phyloP scores from a whole-genome alignment of 2,888 invertebrate species.

The Tuta absoluta region DNA sequence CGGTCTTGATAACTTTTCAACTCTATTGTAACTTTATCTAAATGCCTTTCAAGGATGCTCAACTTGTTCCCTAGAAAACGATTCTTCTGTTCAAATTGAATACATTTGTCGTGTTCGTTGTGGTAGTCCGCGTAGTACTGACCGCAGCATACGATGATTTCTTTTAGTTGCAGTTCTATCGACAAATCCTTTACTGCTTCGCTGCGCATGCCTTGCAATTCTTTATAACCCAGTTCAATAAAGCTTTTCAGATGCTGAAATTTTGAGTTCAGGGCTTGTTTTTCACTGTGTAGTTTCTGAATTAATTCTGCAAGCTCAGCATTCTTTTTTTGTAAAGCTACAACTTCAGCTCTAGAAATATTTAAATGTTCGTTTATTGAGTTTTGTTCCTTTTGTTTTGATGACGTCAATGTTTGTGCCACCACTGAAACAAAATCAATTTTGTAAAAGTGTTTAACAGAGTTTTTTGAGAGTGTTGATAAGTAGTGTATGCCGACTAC shows the following conservation, averaged over 20 bases:
- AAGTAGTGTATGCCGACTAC: no score
- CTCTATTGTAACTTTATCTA: slow-evolving; percentile 45
- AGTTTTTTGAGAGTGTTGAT: no score
- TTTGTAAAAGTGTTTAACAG: no score
- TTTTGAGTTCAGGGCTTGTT: slow-evolving; percentile 45
- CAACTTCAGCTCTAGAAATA: slow-evolving; percentile 45
- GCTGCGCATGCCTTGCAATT: slow-evolving; percentile 49
- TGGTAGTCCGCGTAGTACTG: slow-evolving; percentile 54
- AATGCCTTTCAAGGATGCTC: slow-evolving; percentile 49
- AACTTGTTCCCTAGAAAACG: slow-evolving; percentile 55
- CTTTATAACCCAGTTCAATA: slow-evolving; percentile 53
- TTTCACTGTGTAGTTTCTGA: slow-evolving; percentile 44
- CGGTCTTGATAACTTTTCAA: slow-evolving; percentile 42
- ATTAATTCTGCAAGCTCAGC: slow-evolving; percentile 41
- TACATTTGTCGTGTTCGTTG: slow-evolving; percentile 47
- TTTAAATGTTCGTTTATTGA: slow-evolving; percentile 45
- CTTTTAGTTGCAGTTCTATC: slow-evolving; percentile 47
- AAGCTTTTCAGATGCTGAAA: slow-evolving; percentile 46
- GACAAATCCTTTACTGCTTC: slow-evolving; percentile 42
- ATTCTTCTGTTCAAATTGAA: slow-evolving; percentile 53
- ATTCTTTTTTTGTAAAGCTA: slow-evolving; percentile 43
- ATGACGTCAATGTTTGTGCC: slow-evolving; percentile 49
- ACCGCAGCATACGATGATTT: slow-evolving; percentile 54
- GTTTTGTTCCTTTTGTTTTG: slow-evolving; percentile 50
- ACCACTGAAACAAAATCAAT: slow-evolving; percentile 46